Evolutionary conservation across 2,797 vertebrate species (phyloP), one percentile per base, ranked within the genome.

Genomic region (Lacerta bilineata): DNA sequence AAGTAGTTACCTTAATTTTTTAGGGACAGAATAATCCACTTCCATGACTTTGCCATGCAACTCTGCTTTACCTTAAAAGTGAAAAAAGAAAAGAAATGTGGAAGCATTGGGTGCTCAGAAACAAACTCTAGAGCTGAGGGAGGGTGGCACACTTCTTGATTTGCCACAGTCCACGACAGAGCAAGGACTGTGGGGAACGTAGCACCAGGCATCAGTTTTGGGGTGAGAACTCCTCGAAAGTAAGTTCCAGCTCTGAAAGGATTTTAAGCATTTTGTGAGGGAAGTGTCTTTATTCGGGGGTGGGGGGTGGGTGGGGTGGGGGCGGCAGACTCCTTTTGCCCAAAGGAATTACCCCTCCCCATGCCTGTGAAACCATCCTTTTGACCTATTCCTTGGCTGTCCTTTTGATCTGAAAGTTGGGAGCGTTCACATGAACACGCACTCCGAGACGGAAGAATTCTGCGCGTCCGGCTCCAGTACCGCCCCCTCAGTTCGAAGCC

Each of bases 1-100:
- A 89, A 82, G 89, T 91, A 96, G 97, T 96, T 98, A 99, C 98
- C 98, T 98, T 96, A 98, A 98, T 95, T 98, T 99, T 98, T 98
- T 98, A 91, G 98, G 98, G 95, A 98, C 98, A 92, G 98, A 98
- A 95, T 98, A 98, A 97, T 99, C 98, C 96, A 98, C 98, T 96
- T 98, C 98, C 97, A 99, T 98, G 97, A 98, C 98, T 98, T 98
- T 98, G 95, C 98, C 98, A 96, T 99, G 98, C 95, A 99, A 97
- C 96, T 99, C 98, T 94, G 96, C 98, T 98, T 98, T 98, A 97
- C 98, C 98, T 99, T 96, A 94, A 97, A 95, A 96, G 94, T 87
- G 96, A 46, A 39, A 7, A 15, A 15, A 25, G 27, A 94, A 93
- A 90, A 91, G 75, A 11, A 84, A 17, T 33, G 46, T 18, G 55